These are phyloP conservation scores for Oreonectes daqikongensis DNA, from an alignment of 2,797 vertebrate genomes.

Conservation along the genomic window DNA sequence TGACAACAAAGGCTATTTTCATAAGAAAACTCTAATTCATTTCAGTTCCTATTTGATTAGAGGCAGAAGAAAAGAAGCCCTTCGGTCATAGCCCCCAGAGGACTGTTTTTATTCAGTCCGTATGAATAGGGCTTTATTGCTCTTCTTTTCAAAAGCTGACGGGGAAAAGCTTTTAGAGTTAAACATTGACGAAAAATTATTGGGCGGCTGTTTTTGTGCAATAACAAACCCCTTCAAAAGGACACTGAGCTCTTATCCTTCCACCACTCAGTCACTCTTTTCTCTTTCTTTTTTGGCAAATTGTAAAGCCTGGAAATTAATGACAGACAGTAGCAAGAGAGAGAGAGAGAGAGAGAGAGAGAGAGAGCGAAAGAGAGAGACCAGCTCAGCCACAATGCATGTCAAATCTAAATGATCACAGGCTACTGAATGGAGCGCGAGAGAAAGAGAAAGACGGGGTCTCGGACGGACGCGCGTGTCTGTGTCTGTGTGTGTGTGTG, in stretches of 20 bases:
- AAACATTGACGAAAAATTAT: constrained; percentile 93
- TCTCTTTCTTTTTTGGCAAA: constrained; percentile 73
- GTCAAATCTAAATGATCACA: constrained; percentile 92
- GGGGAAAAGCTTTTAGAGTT: constrained; percentile 91
- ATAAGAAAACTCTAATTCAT: constrained; percentile 92
- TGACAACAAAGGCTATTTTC: constrained; percentile 93
- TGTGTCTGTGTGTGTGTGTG: constrained; percentile 39
- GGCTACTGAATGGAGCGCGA: constrained; percentile 85
- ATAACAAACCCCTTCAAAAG: constrained; percentile 77
- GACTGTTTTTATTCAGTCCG: constrained; percentile 88
- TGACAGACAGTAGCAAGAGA: constrained; percentile 80
- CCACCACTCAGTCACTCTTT: constrained; percentile 67
- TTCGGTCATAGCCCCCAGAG: constrained; percentile 85
- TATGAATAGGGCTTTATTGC: constrained; percentile 88
- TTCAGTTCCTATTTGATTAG: constrained; percentile 94
- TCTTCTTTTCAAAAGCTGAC: constrained; percentile 90
- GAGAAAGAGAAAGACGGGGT: constrained; percentile 56
- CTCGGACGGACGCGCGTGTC: constrained; percentile 46
- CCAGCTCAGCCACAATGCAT: constrained; percentile 86
- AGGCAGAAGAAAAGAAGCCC: constrained; percentile 88
- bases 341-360: constrained; percentile 59
- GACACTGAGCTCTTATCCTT: constrained; percentile 87
- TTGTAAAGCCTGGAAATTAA: constrained; percentile 86
- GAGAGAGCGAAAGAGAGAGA: constrained; percentile 73
- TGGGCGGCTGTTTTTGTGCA: constrained; percentile 88